Evolutionary conservation across 1,140 invertebrate species (phyloP).

Genomic region (Globodera rostochiensis): DNA sequence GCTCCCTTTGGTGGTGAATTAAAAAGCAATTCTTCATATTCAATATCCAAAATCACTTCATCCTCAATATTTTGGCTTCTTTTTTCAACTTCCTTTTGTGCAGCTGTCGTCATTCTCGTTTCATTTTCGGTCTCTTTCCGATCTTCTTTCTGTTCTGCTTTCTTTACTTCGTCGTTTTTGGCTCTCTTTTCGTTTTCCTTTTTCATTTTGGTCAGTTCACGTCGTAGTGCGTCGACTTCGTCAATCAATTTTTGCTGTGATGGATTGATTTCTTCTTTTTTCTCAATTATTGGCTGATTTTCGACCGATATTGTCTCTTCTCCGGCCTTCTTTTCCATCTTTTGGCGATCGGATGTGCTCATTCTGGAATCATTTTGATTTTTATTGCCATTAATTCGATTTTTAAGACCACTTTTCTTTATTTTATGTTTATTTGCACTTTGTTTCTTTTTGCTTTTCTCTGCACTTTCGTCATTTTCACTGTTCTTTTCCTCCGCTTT

Average conservation of each 20-base stretch:
- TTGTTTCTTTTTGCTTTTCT: neutral
- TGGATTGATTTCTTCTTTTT: too few relatives aligned
- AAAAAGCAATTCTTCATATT: neutral
- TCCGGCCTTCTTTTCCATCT: neutral
- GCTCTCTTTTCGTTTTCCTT: neutral
- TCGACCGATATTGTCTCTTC: neutral
- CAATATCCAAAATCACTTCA: neutral
- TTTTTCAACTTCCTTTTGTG: neutral
- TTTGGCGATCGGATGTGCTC: too few relatives aligned
- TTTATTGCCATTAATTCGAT: neutral
- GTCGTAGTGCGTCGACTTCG: neutral
- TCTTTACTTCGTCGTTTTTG: neutral
- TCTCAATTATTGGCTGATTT: too few relatives aligned
- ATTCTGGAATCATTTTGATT: neutral
- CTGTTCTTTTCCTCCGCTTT: too few relatives aligned
- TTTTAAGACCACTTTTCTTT: neutral
- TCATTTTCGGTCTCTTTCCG: neutral
- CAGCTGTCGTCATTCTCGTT: neutral
- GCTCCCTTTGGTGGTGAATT: neutral
- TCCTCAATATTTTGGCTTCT: neutral
- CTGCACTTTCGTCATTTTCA: neutral
- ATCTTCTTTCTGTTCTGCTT: neutral
- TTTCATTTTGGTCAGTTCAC: neutral
- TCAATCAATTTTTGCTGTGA: neutral
- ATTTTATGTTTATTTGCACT: neutral